A percentile compares a stretch with the other conserved stretches of the same genome.
These are phyloP conservation scores for Tamandua tetradactyla DNA, from an alignment of 2,797 vertebrate genomes.

Conservation along the genomic window DNA sequence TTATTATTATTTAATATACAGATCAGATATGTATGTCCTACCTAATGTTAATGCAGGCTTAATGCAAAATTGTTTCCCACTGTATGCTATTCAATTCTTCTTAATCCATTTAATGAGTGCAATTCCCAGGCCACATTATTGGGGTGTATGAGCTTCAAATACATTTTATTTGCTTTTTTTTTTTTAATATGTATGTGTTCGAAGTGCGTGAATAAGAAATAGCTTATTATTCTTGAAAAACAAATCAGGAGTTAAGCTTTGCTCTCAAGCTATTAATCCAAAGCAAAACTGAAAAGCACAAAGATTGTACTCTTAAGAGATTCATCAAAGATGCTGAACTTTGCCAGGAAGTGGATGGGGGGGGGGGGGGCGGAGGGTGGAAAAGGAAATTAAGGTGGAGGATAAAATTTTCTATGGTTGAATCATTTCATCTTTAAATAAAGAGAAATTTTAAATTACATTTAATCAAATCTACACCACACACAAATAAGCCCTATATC, in stretches of 20 bases:
- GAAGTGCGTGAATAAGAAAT: conserved; percentile 34
- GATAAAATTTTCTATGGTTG: conserved; percentile 34
- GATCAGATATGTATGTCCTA: conserved; percentile 21
- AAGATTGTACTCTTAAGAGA: conserved; percentile 58
- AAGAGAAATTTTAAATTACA: conserved; percentile 63
- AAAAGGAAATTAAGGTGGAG: neutral
- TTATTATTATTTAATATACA: neutral
- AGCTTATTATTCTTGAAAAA: conserved; percentile 79
- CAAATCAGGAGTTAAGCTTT: conserved; percentile 74
- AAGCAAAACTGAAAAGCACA: conserved; percentile 74
- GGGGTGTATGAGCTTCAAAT: neutral
- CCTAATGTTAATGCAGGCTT: conserved; percentile 25
- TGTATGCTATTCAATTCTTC: neutral
- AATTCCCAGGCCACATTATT: conserved; percentile 24
- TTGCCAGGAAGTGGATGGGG: neutral
- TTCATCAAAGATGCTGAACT: neutral
- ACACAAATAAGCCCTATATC: conserved; percentile 32
- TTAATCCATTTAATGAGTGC: conserved; percentile 43
- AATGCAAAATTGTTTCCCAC: conserved; percentile 21
- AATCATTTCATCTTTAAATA: conserved; percentile 72
- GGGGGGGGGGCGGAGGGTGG: neutral
- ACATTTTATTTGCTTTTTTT: conserved; percentile 55
- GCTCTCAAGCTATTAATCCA: conserved; percentile 75
- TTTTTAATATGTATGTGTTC: neutral
- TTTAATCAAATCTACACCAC: conserved; percentile 37